phyloP scores from a whole-genome alignment of 2,113 vertebrate genomes.

The Ibidorhyncha struthersii region DNA sequence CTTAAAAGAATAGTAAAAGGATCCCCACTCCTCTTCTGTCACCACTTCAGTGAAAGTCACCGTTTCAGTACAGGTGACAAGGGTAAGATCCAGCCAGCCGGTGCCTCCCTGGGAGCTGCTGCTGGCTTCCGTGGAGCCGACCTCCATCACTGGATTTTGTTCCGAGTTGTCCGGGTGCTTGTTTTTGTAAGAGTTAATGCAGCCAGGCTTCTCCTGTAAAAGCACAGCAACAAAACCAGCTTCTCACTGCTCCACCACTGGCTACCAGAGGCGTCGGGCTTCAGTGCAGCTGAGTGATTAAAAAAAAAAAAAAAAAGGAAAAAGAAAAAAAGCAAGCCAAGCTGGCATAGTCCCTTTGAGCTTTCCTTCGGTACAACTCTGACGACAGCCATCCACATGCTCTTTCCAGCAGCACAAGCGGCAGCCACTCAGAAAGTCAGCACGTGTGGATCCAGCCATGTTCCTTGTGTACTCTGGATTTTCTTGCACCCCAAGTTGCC shows the following conservation, averaged over 20 bases:
- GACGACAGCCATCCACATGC: background rate
- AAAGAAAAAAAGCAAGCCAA: background rate
- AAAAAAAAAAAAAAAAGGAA: background rate
- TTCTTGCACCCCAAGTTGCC: background rate
- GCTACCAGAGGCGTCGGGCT: slow-evolving; percentile 54
- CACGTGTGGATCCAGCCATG: background rate
- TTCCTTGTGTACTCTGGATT: background rate
- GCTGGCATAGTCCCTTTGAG: background rate
- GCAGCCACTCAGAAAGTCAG: background rate
- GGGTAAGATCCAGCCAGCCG: slow-evolving; percentile 12
- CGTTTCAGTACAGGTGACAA: slow-evolving; percentile 51
- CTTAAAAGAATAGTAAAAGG: slow-evolving; percentile 81
- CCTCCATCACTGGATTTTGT: slow-evolving; percentile 58
- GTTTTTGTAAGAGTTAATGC: slow-evolving; percentile 14
- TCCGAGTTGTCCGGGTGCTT: background rate
- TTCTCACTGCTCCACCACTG: slow-evolving; percentile 45
- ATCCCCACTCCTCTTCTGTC: slow-evolving; percentile 72
- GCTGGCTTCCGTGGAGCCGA: slow-evolving; percentile 56
- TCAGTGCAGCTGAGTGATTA: slow-evolving; percentile 52
- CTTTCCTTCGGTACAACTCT: background rate
- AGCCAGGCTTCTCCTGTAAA: slow-evolving; percentile 2
- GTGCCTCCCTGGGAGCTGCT: background rate
- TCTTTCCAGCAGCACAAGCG: background rate
- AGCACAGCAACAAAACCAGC: background rate
- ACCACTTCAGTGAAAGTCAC: slow-evolving; percentile 65